Evolutionary conservation across 2,797 vertebrate species (phyloP), one percentile per base, ranked within the genome.

Genomic region (Oryzias sinensis): DNA sequence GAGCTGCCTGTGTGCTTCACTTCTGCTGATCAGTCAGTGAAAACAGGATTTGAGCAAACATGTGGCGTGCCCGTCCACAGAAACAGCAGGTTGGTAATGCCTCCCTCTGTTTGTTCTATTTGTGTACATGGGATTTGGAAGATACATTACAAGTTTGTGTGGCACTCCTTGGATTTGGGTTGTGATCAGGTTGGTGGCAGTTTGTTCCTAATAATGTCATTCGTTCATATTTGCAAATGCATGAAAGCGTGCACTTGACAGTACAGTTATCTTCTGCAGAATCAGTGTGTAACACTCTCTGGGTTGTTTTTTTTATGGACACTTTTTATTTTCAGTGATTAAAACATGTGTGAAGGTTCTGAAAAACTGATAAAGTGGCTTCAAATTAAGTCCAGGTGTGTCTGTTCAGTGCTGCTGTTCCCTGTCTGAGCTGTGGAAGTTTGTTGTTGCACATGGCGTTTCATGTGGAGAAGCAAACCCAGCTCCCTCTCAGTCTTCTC

Each of bases 31-130:
- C 53, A 45, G 53, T 72, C 51, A 70, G 45, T 52, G 29, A 56
- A 55, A 56, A 33, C 51, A 70, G 56, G 72, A 73, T 70, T 4
- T 33, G 66, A 64, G 42, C 59, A 46, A 78, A 65, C 68, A 91
- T 91, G 87, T 76, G 84, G 88, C 52, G 78, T 56, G 50, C 43
- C 42, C 9, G 79, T 80, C 80, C 83, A 68, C 86, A 59, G 1
- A 62, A 40, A 69, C 74, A 82, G 84, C 89, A 91, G 91, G 91
- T 92, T 72, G 75, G 91, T 89, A 49, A 74, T 53, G 62, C 62
- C 53, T 77, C 49, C 49, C 56, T 67, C 47, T 63, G 33, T 65
- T 6, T 43, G 57, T 15, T 76, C 83, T 87, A 83, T 87, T 84
- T 85, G 69, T 14, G 78, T 76, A 74, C 43, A 55, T 18, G 40